phyloP scores from a whole-genome alignment of 2,797 vertebrate species.

The Martes flavigula region DNA sequence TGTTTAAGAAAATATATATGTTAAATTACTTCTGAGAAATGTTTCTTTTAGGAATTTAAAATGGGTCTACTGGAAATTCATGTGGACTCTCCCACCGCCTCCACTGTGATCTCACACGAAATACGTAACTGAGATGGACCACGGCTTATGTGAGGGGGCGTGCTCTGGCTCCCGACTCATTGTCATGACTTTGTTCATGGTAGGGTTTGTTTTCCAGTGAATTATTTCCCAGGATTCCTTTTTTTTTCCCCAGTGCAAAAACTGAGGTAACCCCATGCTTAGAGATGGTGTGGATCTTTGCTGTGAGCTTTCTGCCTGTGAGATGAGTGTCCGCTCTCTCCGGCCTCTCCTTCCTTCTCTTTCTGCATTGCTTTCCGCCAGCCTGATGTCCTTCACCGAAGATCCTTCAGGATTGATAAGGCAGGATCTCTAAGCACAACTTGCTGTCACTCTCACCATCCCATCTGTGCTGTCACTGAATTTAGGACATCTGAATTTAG shows the following conservation, averaged over 20 bases:
- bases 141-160: rapidly evolving
- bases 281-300: neutral
- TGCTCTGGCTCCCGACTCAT: neutral
- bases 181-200: neutral
- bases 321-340: neutral
- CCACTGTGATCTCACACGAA: neutral
- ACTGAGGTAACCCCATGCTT: neutral
- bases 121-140: neutral
- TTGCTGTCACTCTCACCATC: neutral
- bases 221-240: neutral
- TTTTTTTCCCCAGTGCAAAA: neutral
- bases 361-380: neutral
- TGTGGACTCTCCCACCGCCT: neutral
- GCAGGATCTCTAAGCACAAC: neutral
- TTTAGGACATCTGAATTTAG: neutral
- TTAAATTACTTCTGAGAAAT: neutral
- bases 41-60: neutral
- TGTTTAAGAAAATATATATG: neutral
- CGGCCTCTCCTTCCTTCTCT: neutral
- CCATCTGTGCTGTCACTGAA: neutral
- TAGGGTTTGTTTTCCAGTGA: neutral
- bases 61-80: neutral
- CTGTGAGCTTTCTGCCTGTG: neutral
- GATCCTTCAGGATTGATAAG: rapidly evolving
- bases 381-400: too few species aligned